phyloP scores from a whole-genome alignment of 2,888 invertebrate genomes.

The Melinaea menophilus region DNA sequence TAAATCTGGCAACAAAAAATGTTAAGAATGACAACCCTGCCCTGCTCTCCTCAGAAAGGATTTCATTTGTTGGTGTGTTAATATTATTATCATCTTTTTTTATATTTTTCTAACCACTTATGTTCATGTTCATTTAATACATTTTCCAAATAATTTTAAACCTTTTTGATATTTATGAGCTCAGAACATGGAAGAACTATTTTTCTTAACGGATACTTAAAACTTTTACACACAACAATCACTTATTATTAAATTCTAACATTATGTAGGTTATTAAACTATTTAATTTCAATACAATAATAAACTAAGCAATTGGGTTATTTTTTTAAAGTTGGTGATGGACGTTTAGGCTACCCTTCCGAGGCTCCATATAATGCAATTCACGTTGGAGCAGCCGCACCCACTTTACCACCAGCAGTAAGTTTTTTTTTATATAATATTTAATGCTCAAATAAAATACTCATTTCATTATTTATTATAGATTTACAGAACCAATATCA shows the following conservation, averaged over 20 bases:
- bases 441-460: too few species aligned
- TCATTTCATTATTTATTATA: too few species aligned
- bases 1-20: constrained; percentile 85
- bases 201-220: not conserved
- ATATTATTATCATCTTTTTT: not conserved
- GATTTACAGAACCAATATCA: too few species aligned
- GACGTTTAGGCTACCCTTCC: constrained; percentile 85
- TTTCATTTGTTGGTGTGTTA: constrained; percentile 84
- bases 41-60: constrained; percentile 81
- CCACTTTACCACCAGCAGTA: constrained; percentile 85
- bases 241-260: too few species aligned
- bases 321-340: constrained; percentile 86
- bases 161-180: too few species aligned
- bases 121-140: too few species aligned
- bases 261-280: too few species aligned
- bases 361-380: constrained; percentile 94
- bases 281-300: too few species aligned
- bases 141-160: too few species aligned
- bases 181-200: not conserved
- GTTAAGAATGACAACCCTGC: constrained; percentile 84
- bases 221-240: too few species aligned
- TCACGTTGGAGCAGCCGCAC: constrained; percentile 94
- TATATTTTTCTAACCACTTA: not conserved
- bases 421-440: constrained; percentile 41
- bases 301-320: not conserved